A percentile compares a stretch with the other conserved stretches of the same genome.
These are phyloP conservation scores for Xanthia togata DNA, from an alignment of 2,888 invertebrate species.

Conservation along the genomic window DNA sequence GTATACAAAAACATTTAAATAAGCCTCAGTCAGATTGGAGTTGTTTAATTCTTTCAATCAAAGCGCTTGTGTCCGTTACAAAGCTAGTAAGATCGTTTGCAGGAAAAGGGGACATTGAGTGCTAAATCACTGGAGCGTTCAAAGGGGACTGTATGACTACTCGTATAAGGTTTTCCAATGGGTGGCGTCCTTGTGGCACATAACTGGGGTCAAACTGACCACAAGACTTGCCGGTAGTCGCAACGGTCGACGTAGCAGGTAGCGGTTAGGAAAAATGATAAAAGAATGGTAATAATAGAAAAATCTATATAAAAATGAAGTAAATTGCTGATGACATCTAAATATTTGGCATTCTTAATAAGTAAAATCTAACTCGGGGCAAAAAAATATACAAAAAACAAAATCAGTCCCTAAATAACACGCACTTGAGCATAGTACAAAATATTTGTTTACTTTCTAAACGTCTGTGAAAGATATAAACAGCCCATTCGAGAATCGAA, in stretches of 20 bases:
- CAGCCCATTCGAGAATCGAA: constrained; percentile 50
- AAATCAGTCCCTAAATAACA: not conserved
- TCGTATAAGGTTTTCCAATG: constrained; percentile 70
- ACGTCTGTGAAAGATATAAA: constrained; percentile 35
- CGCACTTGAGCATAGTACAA: not conserved
- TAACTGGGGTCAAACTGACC: constrained; percentile 50
- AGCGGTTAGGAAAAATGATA: constrained; percentile 12
- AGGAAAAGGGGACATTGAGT: constrained; percentile 72
- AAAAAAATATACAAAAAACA: not conserved
- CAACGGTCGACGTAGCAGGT: constrained; percentile 41
- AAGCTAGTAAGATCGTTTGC: constrained; percentile 65
- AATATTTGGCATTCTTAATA: not conserved
- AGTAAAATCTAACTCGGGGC: no score
- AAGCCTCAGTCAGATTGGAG: not conserved
- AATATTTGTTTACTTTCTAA: constrained; percentile 31
- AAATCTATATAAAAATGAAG: not conserved
- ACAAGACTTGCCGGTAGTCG: constrained; percentile 35
- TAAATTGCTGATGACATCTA: not conserved
- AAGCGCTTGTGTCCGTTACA: constrained; percentile 56
- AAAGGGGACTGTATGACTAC: constrained; percentile 73
- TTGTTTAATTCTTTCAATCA: constrained; percentile 24
- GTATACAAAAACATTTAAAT: not conserved
- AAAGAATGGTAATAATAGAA: not conserved
- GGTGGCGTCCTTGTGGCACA: constrained; percentile 66
- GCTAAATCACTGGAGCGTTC: constrained; percentile 72